These are phyloP conservation scores for Clinocottus analis DNA, from an alignment of 2,113 vertebrate genomes.

Conservation along the genomic window DNA sequence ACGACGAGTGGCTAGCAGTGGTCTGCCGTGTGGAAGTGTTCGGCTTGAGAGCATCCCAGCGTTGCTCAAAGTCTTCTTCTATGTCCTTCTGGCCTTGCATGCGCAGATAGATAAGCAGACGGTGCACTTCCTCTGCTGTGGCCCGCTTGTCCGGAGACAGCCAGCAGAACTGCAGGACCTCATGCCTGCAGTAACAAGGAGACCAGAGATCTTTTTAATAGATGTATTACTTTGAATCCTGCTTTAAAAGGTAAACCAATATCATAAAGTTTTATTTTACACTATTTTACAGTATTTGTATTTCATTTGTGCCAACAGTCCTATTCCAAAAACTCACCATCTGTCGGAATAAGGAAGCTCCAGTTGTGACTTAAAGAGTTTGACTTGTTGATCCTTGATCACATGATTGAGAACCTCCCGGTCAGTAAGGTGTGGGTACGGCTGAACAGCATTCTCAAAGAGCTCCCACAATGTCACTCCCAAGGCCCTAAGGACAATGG, in stretches of 20 bases:
- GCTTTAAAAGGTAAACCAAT: not conserved
- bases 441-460: constrained; percentile 88
- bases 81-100: constrained; percentile 96
- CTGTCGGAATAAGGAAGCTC: constrained; percentile 94
- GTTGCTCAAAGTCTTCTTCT: constrained; percentile 93
- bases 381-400: constrained; percentile 92
- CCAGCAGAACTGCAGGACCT: constrained; percentile 98
- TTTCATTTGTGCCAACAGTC: not conserved
- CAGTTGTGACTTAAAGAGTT: constrained; percentile 90
- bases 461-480: constrained; percentile 97
- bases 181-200: constrained; percentile 85
- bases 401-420: constrained; percentile 92
- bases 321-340: constrained; percentile 84
- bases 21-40: constrained; percentile 85
- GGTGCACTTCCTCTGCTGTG: constrained; percentile 94
- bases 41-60: constrained; percentile 95
- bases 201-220: not conserved
- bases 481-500: constrained; percentile 85
- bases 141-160: constrained; percentile 91
- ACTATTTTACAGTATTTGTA: not conserved
- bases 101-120: constrained; percentile 92
- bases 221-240: not conserved
- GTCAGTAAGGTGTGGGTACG: constrained; percentile 91
- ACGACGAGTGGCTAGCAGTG: constrained; percentile 88
- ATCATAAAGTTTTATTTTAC: not conserved